Evolutionary conservation across 2,888 invertebrate genomes (phyloP).

Genomic region (Drosophila lutescens): DNA sequence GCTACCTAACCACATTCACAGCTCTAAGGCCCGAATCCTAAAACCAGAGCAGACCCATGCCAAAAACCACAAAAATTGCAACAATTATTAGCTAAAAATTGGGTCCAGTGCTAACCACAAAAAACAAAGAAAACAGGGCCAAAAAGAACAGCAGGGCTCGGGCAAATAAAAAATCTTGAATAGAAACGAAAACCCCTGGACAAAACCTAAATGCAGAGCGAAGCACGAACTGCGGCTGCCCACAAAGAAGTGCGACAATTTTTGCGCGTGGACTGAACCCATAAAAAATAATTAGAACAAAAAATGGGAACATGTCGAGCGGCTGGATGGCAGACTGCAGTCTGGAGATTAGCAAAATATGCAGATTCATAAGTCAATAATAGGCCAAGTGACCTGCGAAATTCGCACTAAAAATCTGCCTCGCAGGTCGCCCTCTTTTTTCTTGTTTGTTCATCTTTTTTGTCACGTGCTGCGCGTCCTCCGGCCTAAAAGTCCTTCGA

Average conservation of each 20-base stretch:
- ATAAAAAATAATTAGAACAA: conserved; percentile 83
- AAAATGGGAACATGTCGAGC: conserved; percentile 70
- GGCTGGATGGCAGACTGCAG: conserved; percentile 1
- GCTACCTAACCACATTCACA: conserved; percentile 1
- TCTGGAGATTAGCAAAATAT: conserved; percentile 19
- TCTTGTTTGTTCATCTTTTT: conserved; percentile 47
- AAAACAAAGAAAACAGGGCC: conserved; percentile 49
- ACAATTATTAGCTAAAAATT: conserved; percentile 74
- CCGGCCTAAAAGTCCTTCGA: conserved; percentile 59
- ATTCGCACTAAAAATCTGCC: conserved; percentile 64
- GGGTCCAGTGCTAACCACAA: conserved; percentile 46
- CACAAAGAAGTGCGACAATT: conserved; percentile 76
- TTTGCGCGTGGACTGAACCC: conserved; percentile 71
- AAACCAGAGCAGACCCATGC: conserved; percentile 7
- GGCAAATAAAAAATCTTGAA: conserved; percentile 56
- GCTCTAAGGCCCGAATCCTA: not conserved
- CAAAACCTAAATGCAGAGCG: conserved; percentile 13
- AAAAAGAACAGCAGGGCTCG: conserved; percentile 52
- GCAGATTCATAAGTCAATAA: conserved; percentile 18
- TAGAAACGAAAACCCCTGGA: conserved; percentile 22
- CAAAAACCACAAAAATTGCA: conserved; percentile 66
- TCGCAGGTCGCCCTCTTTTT: conserved; percentile 39
- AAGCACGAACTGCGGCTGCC: conserved; percentile 58
- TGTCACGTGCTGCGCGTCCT: conserved; percentile 72
- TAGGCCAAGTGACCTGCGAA: conserved; percentile 56